Conservation (phyloP, 2,113 vertebrate genomes). For the Corythaeola cristata region DNA sequence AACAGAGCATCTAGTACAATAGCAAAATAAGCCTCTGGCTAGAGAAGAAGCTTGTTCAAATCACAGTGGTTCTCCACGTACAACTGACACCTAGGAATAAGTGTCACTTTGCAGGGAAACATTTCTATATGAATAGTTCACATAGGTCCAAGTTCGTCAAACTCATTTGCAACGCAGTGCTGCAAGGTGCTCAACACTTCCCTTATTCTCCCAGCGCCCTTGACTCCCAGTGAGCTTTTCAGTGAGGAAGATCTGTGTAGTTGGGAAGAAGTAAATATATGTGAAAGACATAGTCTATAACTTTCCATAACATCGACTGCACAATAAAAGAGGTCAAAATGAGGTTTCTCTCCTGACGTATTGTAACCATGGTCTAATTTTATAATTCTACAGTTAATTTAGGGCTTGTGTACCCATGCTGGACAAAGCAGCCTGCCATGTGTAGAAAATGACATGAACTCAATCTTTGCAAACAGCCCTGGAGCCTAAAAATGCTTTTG, state of each 20-base stretch:
- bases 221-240: background rate
- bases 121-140: background rate
- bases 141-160: background rate
- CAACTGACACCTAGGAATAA: background rate
- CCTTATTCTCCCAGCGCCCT: background rate
- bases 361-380: constrained; percentile 31
- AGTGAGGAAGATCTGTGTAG: background rate
- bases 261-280: background rate
- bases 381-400: constrained; percentile 58
- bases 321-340: constrained; percentile 47
- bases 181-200: background rate
- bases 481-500: constrained; percentile 30
- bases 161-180: background rate
- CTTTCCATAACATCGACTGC: constrained; percentile 11
- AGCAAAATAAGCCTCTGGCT: background rate
- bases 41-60: background rate
- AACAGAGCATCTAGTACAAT: background rate
- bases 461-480: constrained; percentile 43
- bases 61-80: background rate
- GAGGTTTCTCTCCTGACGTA: constrained; percentile 15
- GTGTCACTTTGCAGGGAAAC: background rate
- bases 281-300: background rate
- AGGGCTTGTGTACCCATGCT: constrained; percentile 8
- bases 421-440: constrained; percentile 57
- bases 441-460: constrained; percentile 60